Conservation (phyloP, 2,797 vertebrate species). For the Cottoperca gobio region DNA sequence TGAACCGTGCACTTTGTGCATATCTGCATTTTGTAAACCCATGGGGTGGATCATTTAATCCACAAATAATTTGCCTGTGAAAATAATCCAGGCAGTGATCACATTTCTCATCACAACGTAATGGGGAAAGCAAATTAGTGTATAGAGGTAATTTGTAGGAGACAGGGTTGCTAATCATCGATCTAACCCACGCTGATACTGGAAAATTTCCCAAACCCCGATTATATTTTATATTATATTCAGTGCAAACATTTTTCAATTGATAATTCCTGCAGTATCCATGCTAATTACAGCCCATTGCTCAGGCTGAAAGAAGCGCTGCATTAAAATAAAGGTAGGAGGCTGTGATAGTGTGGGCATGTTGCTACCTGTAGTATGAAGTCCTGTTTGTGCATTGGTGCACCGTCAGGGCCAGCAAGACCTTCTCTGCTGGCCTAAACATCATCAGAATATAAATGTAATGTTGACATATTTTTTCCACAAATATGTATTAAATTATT, state of each 20-base stretch:
- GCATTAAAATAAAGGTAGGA: too few species aligned
- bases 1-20: not conserved
- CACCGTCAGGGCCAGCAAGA: too few species aligned
- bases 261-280: not conserved
- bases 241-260: too few species aligned
- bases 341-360: too few species aligned
- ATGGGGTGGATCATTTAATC: not conserved
- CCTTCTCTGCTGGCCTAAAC: too few species aligned
- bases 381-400: too few species aligned
- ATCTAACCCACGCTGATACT: not conserved
- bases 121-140: not conserved
- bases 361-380: too few species aligned
- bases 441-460: too few species aligned
- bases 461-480: too few species aligned
- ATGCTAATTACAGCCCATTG: not conserved
- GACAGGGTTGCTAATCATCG: not conserved
- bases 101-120: not conserved
- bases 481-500: too few species aligned
- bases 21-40: too few species aligned
- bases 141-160: not conserved
- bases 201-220: not conserved
- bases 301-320: not conserved
- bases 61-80: not conserved
- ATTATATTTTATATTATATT: not conserved
- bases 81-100: not conserved